Percentiles rank a stretch among this genome's conserved stretches.
These are phyloP conservation scores for Linnaemya tessellans DNA, from an alignment of 2,888 invertebrate species.

Conservation along the genomic window DNA sequence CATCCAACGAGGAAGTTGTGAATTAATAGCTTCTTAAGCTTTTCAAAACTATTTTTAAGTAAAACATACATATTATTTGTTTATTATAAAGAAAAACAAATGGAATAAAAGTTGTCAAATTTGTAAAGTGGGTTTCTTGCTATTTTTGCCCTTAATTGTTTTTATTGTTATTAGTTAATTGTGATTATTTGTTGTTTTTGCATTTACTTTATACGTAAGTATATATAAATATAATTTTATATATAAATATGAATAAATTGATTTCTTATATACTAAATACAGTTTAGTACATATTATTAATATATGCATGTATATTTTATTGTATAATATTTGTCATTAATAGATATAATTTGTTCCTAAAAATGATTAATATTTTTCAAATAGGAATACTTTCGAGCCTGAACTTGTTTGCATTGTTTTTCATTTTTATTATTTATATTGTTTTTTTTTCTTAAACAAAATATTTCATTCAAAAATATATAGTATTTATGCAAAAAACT, in stretches of 20 bases:
- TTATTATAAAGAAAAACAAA: background rate
- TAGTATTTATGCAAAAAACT: slow-evolving; percentile 23
- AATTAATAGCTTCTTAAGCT: background rate
- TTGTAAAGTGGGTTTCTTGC: background rate
- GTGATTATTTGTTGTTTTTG: slow-evolving; percentile 5
- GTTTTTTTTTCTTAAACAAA: background rate
- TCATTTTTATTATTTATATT: slow-evolving; percentile 43
- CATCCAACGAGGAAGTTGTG: background rate
- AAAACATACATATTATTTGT: background rate
- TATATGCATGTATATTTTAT: slow-evolving; percentile 36
- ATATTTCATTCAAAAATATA: background rate
- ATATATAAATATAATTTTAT: slow-evolving; percentile 58
- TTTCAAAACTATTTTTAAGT: background rate
- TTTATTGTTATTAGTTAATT: slow-evolving; percentile 7
- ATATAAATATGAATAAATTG: slow-evolving; percentile 64
- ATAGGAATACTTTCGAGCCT: slow-evolving; percentile 76
- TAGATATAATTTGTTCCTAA: slow-evolving; percentile 69
- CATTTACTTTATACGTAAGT: background rate
- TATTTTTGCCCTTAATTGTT: slow-evolving; percentile 19
- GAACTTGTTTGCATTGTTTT: slow-evolving; percentile 74
- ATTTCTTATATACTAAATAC: slow-evolving; percentile 62
- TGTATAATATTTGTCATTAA: slow-evolving; percentile 60
- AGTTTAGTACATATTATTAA: slow-evolving; percentile 35
- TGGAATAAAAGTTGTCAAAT: background rate
- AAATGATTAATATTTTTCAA: slow-evolving; percentile 69